Evolutionary conservation across 2,888 invertebrate genomes (phyloP).

Genomic region (Synanthedon formicaeformis): DNA sequence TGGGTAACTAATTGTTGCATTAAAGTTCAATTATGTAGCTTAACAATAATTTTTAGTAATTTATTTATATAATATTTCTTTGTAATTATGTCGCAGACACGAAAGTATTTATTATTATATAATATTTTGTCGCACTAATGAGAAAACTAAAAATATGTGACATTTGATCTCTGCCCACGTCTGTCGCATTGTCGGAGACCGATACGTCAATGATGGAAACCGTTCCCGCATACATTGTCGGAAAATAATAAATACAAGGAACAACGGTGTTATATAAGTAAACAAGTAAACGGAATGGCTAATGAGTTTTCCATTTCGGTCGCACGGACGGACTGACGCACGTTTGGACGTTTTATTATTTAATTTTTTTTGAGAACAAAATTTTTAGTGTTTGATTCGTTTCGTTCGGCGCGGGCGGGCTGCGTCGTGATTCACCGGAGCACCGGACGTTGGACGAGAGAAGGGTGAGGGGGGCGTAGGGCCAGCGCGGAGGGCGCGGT

Average conservation of each 20-base stretch:
- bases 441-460: constrained; percentile 58
- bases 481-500: constrained; percentile 14
- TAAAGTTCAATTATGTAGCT: no score
- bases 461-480: constrained; percentile 20
- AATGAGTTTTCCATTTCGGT: constrained; percentile 19
- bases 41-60: no score
- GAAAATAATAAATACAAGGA: background rate
- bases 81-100: no score
- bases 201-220: background rate
- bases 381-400: constrained; percentile 11
- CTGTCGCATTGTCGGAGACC: background rate
- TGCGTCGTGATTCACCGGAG: constrained; percentile 52
- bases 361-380: constrained; percentile 10
- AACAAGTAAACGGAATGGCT: constrained; percentile 21
- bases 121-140: background rate
- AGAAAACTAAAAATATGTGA: background rate
- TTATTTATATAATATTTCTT: no score
- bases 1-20: no score
- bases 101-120: no score
- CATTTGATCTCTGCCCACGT: background rate
- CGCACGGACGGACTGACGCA: constrained; percentile 19
- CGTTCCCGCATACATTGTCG: background rate
- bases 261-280: constrained; percentile 9
- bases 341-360: constrained; percentile 1
- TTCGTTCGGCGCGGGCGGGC: no score